phyloP scores from a whole-genome alignment of 2,888 invertebrate genomes.

The Pherbina coryleti region DNA sequence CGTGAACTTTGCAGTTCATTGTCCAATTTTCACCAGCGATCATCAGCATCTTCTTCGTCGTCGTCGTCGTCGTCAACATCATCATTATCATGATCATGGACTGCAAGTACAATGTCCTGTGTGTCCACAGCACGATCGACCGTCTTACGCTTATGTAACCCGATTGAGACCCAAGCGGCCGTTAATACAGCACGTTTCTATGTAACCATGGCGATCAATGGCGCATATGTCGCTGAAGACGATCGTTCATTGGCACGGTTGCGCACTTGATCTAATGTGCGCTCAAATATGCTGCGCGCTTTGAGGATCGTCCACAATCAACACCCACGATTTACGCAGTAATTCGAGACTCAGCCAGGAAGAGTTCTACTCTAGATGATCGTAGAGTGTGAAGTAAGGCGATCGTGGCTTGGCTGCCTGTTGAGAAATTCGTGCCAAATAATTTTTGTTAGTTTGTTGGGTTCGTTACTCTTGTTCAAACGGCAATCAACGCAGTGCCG shows the following conservation, averaged over 20 bases:
- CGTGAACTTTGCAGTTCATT: slow-evolving; percentile 36
- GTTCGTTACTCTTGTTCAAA: not conserved
- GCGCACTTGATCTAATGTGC: not conserved
- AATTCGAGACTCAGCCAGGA: slow-evolving; percentile 24
- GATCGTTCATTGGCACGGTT: not conserved
- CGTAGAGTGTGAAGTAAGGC: not conserved
- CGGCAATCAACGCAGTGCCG: slow-evolving; percentile 46
- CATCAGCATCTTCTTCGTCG: not conserved
- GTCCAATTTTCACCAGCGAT: slow-evolving; percentile 36
- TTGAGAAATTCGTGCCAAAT: slow-evolving; percentile 33
- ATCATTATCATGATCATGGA: not conserved
- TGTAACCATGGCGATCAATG: too few species aligned
- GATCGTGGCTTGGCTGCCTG: slow-evolving; percentile 20
- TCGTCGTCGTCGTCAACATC: not conserved
- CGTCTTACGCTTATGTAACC: not conserved
- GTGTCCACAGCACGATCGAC: not conserved
- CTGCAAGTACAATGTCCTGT: not conserved
- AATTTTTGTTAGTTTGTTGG: slow-evolving; percentile 22
- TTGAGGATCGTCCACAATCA: slow-evolving; percentile 8
- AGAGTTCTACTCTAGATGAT: not conserved
- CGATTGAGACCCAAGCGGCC: not conserved
- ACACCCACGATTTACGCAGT: slow-evolving; percentile 39
- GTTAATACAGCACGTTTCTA: slow-evolving; percentile 3
- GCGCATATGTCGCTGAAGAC: too few species aligned
- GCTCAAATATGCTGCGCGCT: not conserved